Conservation (phyloP, 1,140 invertebrate species). For the Drosophila parvula region DNA sequence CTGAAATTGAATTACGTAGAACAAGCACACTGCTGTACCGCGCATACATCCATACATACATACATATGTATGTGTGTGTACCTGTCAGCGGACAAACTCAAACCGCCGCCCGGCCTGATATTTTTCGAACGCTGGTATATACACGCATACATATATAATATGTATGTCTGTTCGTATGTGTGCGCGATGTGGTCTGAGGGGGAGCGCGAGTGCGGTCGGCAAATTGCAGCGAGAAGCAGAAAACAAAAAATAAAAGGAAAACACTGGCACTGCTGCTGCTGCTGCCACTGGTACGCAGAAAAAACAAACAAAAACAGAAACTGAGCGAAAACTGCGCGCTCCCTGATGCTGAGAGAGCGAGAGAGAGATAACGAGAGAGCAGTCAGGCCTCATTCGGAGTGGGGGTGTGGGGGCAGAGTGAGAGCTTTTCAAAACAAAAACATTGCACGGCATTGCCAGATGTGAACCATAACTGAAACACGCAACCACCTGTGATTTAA, state of each 20-base stretch:
- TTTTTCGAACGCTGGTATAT: constrained; percentile 48
- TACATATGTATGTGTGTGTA: constrained; percentile 21
- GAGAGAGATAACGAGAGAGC: background rate
- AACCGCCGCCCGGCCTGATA: constrained; percentile 56
- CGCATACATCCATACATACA: background rate
- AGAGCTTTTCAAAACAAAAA: constrained; percentile 53
- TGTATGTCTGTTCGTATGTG: constrained; percentile 11
- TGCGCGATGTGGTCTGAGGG: constrained; percentile 4
- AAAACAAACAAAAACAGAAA: constrained; percentile 53
- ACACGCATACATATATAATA: constrained; percentile 17
- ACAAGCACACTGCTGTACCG: constrained; percentile 12
- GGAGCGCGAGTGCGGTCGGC: constrained; percentile 40
- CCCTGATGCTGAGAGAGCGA: constrained; percentile 66
- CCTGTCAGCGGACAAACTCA: constrained; percentile 48
- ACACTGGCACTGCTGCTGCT: constrained; percentile 27
- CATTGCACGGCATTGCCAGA: constrained; percentile 42
- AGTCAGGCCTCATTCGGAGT: background rate
- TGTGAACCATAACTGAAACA: constrained; percentile 6
- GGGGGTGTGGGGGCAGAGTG: constrained; percentile 15
- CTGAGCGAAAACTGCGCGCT: constrained; percentile 56
- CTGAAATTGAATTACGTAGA: constrained; percentile 54
- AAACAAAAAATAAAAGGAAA: constrained; percentile 47
- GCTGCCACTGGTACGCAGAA: constrained; percentile 44
- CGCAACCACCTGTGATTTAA: constrained; percentile 42
- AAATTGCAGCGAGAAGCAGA: constrained; percentile 55